These are phyloP conservation scores for Mesocentrotus franciscanus DNA, from an alignment of 53 echinoderm and acorn worm genomes.

Conservation along the genomic window DNA sequence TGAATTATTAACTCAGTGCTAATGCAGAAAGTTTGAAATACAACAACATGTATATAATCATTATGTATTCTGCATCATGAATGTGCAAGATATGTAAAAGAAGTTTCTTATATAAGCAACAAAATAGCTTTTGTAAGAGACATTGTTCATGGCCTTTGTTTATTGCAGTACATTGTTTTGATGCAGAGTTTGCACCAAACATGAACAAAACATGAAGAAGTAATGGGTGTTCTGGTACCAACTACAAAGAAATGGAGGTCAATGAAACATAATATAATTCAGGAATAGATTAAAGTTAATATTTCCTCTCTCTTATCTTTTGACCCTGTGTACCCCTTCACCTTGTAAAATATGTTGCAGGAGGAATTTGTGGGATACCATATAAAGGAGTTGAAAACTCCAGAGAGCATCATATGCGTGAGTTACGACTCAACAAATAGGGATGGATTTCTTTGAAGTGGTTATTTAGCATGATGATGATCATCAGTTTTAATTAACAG, in stretches of 20 bases:
- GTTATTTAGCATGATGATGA: conserved; percentile 31
- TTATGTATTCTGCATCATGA: too few relatives aligned
- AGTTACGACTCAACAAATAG: conserved; percentile 21
- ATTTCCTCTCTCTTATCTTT: not conserved
- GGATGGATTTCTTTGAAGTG: not conserved
- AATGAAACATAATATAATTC: not conserved
- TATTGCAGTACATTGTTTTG: not conserved
- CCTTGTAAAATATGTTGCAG: conserved; percentile 17
- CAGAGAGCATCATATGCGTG: conserved; percentile 20
- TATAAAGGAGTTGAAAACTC: conserved; percentile 23
- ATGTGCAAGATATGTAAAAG: too few relatives aligned
- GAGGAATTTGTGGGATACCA: conserved; percentile 37
- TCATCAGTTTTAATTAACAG: not conserved
- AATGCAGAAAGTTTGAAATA: not conserved
- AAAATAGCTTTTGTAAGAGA: too few relatives aligned
- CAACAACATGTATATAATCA: too few relatives aligned
- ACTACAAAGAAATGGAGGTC: too few relatives aligned
- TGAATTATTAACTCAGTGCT: not conserved
- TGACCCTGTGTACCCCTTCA: not conserved
- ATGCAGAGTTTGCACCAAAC: not conserved
- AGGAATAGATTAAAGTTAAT: not conserved
- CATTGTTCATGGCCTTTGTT: not conserved
- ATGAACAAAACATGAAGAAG: not conserved
- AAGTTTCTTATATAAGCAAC: too few relatives aligned
- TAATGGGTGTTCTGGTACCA: not conserved